phyloP scores from a whole-genome alignment of 53 echinoderm and acorn worm genomes.

The Henricia sp. region DNA sequence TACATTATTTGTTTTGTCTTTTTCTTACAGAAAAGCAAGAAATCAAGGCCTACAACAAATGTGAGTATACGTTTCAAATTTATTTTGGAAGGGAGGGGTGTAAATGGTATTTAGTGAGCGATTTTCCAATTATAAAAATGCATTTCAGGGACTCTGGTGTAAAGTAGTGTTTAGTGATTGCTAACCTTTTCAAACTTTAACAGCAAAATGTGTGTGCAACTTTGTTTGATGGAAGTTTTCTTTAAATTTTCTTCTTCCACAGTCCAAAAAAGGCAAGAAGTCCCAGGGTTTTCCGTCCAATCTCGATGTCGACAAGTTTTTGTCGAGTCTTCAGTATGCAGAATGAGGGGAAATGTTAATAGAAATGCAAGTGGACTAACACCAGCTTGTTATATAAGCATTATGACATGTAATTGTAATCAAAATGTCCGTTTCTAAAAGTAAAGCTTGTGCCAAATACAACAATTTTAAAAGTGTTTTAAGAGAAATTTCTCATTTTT shows the following conservation, averaged over 20 bases:
- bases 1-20: background rate
- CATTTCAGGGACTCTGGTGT: no score
- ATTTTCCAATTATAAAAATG: no score
- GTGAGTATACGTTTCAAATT: conserved; percentile 27
- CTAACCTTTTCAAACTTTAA: background rate
- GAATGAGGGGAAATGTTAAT: conserved; percentile 40
- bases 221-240: background rate
- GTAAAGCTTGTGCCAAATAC: no score
- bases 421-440: no score
- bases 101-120: no score
- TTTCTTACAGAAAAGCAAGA: conserved; percentile 30
- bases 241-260: background rate
- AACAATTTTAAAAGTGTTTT: no score
- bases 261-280: conserved; percentile 54
- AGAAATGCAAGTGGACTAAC: no score
- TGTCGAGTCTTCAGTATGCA: conserved; percentile 64
- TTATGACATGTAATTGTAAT: no score
- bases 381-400: no score
- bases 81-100: no score
- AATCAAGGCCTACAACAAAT: conserved; percentile 32
- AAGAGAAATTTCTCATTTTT: no score
- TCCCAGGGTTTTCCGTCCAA: conserved; percentile 65
- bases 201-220: background rate
- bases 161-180: no score
- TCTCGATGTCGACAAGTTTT: conserved; percentile 77